Conservation (phyloP, 2,888 invertebrate species). For the Drosophila kanekoi region DNA sequence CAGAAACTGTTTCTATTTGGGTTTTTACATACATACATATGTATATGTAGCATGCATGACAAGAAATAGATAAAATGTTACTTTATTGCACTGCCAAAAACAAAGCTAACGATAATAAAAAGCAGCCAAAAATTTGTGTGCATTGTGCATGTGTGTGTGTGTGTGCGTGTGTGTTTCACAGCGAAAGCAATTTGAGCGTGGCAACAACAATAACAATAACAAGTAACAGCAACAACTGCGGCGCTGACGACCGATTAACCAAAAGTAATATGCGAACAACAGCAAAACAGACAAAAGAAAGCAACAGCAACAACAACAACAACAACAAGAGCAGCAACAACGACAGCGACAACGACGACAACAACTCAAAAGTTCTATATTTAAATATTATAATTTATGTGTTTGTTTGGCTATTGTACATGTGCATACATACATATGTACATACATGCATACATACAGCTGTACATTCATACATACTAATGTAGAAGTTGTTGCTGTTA, state of each 20-base stretch:
- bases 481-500: constrained; percentile 9
- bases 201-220: constrained; percentile 33
- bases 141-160: constrained; percentile 3
- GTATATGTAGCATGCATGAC: neutral
- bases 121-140: constrained; percentile 30
- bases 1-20: neutral
- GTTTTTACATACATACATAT: neutral
- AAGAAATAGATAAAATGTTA: constrained; percentile 32
- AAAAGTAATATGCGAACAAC: constrained; percentile 59
- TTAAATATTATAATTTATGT: constrained; percentile 81
- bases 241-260: constrained; percentile 63
- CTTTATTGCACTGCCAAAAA: constrained; percentile 65
- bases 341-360: constrained; percentile 54
- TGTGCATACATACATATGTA: constrained; percentile 1
- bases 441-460: constrained; percentile 2
- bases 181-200: constrained; percentile 60
- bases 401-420: constrained; percentile 75
- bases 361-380: constrained; percentile 81
- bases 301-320: constrained; percentile 29
- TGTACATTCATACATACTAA: constrained; percentile 23
- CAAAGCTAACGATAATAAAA: constrained; percentile 40
- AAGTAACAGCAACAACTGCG: constrained; percentile 25
- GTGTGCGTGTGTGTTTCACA: constrained; percentile 16
- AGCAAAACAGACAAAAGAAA: constrained; percentile 33
- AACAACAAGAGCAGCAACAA: constrained; percentile 23